Evolutionary conservation across 2,888 invertebrate species (phyloP).

Genomic region (Oligia strigilis): DNA sequence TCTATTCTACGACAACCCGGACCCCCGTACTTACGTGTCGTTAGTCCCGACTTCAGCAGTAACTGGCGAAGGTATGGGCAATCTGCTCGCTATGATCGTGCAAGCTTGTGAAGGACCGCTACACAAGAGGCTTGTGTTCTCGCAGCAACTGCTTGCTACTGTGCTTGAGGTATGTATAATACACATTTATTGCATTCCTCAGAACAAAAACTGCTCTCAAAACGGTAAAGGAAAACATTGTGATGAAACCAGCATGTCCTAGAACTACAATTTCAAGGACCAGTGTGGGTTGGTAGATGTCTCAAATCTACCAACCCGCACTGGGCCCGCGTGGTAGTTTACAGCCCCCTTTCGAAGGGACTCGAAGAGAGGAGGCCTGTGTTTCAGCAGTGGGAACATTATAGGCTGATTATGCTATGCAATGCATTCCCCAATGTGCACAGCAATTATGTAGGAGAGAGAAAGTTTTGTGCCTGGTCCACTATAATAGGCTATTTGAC

Average conservation of each 20-base stretch:
- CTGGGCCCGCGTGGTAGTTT: not conserved
- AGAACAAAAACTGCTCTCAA: not conserved
- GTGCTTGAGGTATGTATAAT: slow-evolving; percentile 92
- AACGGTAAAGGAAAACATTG: not conserved
- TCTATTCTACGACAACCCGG: slow-evolving; percentile 98
- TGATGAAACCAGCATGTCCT: not conserved
- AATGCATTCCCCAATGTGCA: not conserved
- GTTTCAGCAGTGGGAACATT: not conserved
- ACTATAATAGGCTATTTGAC: too few species aligned
- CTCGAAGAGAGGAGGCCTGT: not conserved
- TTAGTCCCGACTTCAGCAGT: slow-evolving; percentile 99
- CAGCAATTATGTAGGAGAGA: not conserved
- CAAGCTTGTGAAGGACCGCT: slow-evolving; percentile 97
- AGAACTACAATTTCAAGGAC: not conserved
- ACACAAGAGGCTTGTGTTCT: slow-evolving; percentile 97
- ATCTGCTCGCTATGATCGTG: slow-evolving; percentile 97
- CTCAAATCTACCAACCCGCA: not conserved
- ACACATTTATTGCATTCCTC: not conserved
- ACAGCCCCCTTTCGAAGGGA: not conserved
- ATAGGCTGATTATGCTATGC: not conserved
- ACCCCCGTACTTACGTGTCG: slow-evolving; percentile 97
- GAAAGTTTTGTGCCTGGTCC: not conserved
- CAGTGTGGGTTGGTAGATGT: not conserved
- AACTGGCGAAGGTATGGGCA: slow-evolving; percentile 99
- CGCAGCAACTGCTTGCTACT: slow-evolving; percentile 97